Base-by-base conservation (phyloP, 2,797 vertebrate genomes). In the Thaleichthys pacificus region DNA sequence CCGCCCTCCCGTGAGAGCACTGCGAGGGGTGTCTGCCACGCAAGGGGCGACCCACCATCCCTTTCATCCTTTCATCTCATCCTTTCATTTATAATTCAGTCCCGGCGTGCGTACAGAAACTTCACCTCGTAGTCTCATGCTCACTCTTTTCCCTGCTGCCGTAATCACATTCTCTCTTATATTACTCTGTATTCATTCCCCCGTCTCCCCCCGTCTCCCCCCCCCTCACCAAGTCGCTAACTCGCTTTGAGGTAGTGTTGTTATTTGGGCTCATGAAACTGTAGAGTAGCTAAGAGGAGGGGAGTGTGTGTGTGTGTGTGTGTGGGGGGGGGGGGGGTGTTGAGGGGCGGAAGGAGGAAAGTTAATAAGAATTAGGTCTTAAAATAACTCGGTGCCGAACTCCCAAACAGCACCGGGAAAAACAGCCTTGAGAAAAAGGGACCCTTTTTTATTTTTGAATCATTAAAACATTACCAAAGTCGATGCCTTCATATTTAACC, bases 31-130 rank as follows among this genome's bases (percentile, higher is more conserved):
- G 79, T 76, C 79, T 61, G 66, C 6, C 8, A 49, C 2, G 76
- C 66, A 61, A 62, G 73, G 73, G 76, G 64, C 30, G n/a, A 79
- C 77, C 79, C 73, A 7, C 60, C 58, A 69, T 74, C 71, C 68
- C 76, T 82, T 85, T 86, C 80, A 85, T 83, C 68, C 76, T 82
- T 85, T 86, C 80, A 85, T 83, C 81, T 83, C 71, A 22, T 22
- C 80, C 75, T 70, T 61, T 82, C 74, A 83, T 85, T 80, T 75
- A 83, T 83, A 80, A 86, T 86, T 85, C 78, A 83, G 72, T 64
- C 74, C 61, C 54, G 61, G 21, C 30, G 1, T 24, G 76, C 21
- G 76, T 65, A 1, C 9, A 66, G 62, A 69, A 63, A 70, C 79
- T 60, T 78, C 76, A 78, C 61, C 77, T 77, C 68, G 6, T 74